Evolutionary conservation across 2,888 invertebrate genomes (phyloP).

Genomic region (Blastobasis adustella): DNA sequence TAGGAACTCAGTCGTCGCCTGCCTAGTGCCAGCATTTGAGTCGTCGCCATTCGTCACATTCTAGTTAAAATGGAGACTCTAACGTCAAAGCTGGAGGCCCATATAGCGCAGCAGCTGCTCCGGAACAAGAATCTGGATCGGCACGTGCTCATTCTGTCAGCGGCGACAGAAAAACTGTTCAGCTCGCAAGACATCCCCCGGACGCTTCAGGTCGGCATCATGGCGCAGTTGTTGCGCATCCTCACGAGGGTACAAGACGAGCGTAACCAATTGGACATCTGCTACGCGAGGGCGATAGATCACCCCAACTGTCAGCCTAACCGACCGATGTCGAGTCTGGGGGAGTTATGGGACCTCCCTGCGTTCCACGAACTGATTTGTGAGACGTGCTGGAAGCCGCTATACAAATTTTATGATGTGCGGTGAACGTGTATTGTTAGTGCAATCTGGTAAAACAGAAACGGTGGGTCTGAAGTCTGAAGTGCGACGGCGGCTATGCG

Average conservation of each 20-base stretch:
- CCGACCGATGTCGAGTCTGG: neutral
- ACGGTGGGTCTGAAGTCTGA: no score
- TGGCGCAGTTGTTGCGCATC: neutral
- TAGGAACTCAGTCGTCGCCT: no score
- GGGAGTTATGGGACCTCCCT: conserved; percentile 18
- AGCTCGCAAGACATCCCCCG: neutral
- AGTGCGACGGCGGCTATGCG: no score
- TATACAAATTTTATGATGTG: conserved; percentile 5
- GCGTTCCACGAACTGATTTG: conserved; percentile 15
- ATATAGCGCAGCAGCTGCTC: neutral
- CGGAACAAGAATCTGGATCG: neutral
- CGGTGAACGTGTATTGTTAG: no score
- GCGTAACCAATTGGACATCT: conserved; percentile 9
- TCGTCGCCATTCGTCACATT: no score
- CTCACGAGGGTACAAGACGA: neutral
- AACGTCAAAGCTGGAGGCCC: conserved; percentile 4
- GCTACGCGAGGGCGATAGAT: conserved; percentile 5
- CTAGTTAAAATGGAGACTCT: conserved; percentile 9
- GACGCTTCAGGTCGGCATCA: neutral
- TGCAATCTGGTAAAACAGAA: no score
- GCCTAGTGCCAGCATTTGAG: no score
- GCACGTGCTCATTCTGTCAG: neutral
- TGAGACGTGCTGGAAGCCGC: conserved; percentile 7
- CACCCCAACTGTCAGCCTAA: conserved; percentile 10
- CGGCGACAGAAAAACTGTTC: neutral